Conservation (phyloP, 2,113 vertebrate species). For the chimpanzee (Pan troglodytes) region NHGRI_mPanTro3-v2.1_pri NC_072404.2:25063501-25064000, state of each 20-base stretch:
- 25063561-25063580: neutral
- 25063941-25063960: neutral
- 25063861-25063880: neutral
- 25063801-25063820: neutral
- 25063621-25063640: neutral
- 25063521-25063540: neutral
- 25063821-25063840: neutral
- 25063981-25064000: neutral
- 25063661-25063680: neutral
- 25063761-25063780: neutral
- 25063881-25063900: neutral
- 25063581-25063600: neutral
- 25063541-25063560: neutral
- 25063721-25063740: neutral
- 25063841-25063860: neutral
- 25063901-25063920: neutral
- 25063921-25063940: neutral
- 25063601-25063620: neutral
- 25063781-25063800: neutral
- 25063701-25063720: neutral
- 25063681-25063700: neutral
- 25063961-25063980: neutral
- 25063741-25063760: neutral
- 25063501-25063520: neutral
- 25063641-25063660: neutral